Conservation (phyloP, 2,888 invertebrate genomes). For the Malthinus flaveolus region DNA sequence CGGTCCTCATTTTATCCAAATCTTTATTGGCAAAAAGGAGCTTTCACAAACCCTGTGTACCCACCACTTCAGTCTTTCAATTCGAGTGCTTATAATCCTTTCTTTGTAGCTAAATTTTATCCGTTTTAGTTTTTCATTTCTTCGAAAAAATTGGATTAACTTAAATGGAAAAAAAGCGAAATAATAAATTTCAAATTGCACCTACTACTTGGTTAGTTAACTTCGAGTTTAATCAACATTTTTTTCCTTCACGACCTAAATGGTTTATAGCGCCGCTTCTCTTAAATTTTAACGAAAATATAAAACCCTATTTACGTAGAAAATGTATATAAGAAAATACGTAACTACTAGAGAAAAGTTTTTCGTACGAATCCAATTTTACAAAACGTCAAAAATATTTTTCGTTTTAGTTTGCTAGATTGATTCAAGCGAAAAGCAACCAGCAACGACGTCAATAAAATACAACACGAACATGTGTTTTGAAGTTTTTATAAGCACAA, state of each 20-base stretch:
- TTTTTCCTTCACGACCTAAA: not conserved
- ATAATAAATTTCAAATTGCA: no score
- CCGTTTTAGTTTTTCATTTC: no score
- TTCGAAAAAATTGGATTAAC: not conserved
- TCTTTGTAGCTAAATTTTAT: no score
- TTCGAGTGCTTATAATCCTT: no score
- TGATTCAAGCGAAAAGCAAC: constrained; percentile 9
- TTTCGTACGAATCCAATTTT: constrained; percentile 6
- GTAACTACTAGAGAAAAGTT: not conserved
- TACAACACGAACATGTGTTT: constrained; percentile 6
- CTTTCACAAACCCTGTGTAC: no score
- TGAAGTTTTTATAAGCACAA: constrained; percentile 1
- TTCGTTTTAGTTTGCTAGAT: constrained; percentile 11
- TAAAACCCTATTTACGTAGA: constrained; percentile 5
- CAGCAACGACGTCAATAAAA: constrained; percentile 12
- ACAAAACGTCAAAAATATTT: constrained; percentile 12
- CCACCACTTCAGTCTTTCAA: no score
- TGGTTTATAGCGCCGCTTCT: not conserved
- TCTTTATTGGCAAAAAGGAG: no score
- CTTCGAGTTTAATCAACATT: not conserved
- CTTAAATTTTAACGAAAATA: constrained; percentile 5
- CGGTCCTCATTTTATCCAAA: no score
- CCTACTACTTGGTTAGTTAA: not conserved
- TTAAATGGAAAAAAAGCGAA: no score
- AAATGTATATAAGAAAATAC: constrained; percentile 4